Evolutionary conservation across 2,113 vertebrate genomes (phyloP), one percentile per base, ranked within the genome.

Genomic region (Pithys albifrons): DNA sequence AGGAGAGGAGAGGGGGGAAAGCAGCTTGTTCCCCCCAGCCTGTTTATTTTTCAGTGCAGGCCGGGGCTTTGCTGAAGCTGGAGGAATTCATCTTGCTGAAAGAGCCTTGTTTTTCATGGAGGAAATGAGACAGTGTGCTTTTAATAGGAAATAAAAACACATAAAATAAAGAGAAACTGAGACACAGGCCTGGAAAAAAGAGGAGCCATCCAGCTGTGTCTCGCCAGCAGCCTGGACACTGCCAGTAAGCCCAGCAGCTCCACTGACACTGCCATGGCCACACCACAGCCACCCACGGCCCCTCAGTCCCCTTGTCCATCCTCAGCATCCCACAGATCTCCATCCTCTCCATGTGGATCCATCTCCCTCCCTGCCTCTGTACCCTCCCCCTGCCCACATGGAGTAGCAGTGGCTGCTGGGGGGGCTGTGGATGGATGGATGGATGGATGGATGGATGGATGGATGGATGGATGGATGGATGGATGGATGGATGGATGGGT

Each of bases 131-230:
- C 91, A 82, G 91, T 8, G 39, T 0, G 67, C 79, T 91, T 79
- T 93, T 87, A 91, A 93, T 84, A 61, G 82, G 95, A 95, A 94
- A 96, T 78, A 69, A 96, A 97, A 97, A 95, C 89, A 93, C 91
- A 85, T 17, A 59, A 87, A 87, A 66, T 15, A 31, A 76, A 85
- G 80, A 88, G 80, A 64, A 77, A 85, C 83, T 76, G 61, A 77
- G 92, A 92, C 82, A 49, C 69, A 18, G 71, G 83, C 78, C 92
- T 95, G 85, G 94, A 97, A 97, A 96, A 97, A 95, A 22, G 61
- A 22, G 2, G 58, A 81, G 57, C 75, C 14, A 51, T 52, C 85
- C 54, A 75, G 67, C 43, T 46, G 59, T 14, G 96, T 97, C 97
- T 93, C 22, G 71, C 73, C 79, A 96, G 92, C 95, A 81, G 94